These are phyloP conservation scores for Pungitius pungitius DNA, from an alignment of 2,113 vertebrate genomes.

Conservation along the genomic window DNA sequence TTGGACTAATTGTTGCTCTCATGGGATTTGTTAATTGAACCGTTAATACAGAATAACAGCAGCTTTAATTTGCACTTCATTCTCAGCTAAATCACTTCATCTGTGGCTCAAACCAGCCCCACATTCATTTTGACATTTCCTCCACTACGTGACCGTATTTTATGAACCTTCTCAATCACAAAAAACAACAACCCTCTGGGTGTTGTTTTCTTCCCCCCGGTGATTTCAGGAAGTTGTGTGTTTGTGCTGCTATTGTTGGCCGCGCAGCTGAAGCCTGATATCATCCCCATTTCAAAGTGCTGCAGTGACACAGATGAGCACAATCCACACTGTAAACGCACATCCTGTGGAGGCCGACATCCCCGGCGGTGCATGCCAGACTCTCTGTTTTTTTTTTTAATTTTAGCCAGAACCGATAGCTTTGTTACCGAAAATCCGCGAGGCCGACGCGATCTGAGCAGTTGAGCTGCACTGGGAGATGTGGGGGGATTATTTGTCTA, in stretches of 20 bases:
- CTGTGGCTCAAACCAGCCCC: neutral
- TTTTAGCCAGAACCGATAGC: slow-evolving; percentile 33
- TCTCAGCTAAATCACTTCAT: neutral
- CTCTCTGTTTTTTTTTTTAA: too few species aligned
- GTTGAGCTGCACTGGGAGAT: slow-evolving; percentile 43
- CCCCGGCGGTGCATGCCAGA: slow-evolving; percentile 55
- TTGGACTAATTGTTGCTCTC: neutral
- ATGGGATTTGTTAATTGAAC: neutral
- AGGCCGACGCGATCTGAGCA: slow-evolving; percentile 36
- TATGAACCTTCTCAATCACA: neutral
- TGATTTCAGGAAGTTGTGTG: slow-evolving; percentile 35
- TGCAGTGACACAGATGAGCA: slow-evolving; percentile 38
- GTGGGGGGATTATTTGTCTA: slow-evolving; percentile 58
- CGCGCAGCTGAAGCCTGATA: slow-evolving; percentile 34
- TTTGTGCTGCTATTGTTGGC: slow-evolving; percentile 51
- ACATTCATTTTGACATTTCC: neutral
- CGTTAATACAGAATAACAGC: neutral
- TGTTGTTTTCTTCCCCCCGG: neutral
- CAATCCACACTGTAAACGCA: slow-evolving; percentile 29
- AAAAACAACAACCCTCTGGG: neutral
- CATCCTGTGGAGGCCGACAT: slow-evolving; percentile 63
- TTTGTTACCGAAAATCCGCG: slow-evolving; percentile 28
- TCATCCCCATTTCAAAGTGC: slow-evolving; percentile 38
- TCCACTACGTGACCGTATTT: neutral
- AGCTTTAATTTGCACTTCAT: neutral